Conservation (phyloP, 2,888 invertebrate genomes). For the Anthrax anthrax region DNA sequence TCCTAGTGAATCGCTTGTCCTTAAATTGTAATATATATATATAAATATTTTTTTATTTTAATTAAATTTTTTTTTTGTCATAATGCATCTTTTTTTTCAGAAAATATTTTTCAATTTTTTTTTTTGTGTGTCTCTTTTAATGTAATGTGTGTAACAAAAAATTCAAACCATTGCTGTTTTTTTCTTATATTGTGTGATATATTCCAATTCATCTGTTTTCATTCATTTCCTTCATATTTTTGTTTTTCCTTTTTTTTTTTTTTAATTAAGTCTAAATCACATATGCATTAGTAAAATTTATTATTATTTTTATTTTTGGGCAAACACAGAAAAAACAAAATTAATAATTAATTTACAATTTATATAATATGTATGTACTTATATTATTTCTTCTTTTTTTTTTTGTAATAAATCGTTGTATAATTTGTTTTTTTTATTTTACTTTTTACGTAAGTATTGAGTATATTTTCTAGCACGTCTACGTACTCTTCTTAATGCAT, state of each 20-base stretch:
- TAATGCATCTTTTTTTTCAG: no score
- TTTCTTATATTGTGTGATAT: no score
- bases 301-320: constrained; percentile 4
- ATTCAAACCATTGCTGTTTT: no score
- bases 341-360: constrained; percentile 5
- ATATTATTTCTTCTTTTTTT: not conserved
- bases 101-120: no score
- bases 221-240: not conserved
- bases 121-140: no score
- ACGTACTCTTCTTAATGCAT: constrained; percentile 27
- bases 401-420: constrained; percentile 2
- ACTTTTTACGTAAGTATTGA: constrained; percentile 32
- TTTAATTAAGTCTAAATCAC: constrained; percentile 3
- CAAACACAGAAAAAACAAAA: not conserved
- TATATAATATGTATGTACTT: no score
- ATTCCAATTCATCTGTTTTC: not conserved
- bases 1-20: not conserved
- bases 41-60: no score
- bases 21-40: not conserved
- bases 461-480: constrained; percentile 34
- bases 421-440: constrained; percentile 7
- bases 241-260: not conserved
- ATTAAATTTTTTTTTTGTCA: no score
- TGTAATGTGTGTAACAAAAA: no score
- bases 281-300: constrained; percentile 3